phyloP scores from a whole-genome alignment of 2,888 invertebrate species.

The Pyralis farinalis region DNA sequence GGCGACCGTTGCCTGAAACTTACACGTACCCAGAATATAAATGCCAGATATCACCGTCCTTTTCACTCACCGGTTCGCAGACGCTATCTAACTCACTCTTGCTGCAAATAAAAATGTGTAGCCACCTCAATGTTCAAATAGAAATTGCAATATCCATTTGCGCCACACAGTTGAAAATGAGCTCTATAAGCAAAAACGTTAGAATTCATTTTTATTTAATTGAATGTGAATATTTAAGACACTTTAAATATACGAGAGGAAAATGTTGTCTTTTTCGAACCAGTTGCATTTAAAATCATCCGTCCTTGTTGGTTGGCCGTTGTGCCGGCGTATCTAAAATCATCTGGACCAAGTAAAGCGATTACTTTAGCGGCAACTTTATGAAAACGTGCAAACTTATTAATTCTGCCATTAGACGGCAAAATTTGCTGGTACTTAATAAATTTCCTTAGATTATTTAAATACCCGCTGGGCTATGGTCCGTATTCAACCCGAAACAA shows the following conservation, averaged over 20 bases:
- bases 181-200: conserved; percentile 30
- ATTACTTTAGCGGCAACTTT: conserved; percentile 63
- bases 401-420: conserved; percentile 49
- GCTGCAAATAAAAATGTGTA: conserved; percentile 77
- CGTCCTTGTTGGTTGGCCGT: conserved; percentile 64
- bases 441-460: conserved; percentile 24
- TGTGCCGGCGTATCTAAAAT: conserved; percentile 70
- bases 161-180: conserved; percentile 33
- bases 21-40: conserved; percentile 81
- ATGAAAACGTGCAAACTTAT: conserved; percentile 70
- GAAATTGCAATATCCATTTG: conserved; percentile 69
- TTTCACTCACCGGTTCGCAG: conserved; percentile 34
- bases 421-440: conserved; percentile 34
- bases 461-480: no score
- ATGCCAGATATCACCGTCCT: conserved; percentile 59
- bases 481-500: no score
- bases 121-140: conserved; percentile 70
- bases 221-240: conserved; percentile 33
- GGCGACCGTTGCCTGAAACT: conserved; percentile 81
- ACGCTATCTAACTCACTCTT: conserved; percentile 49
- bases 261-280: conserved; percentile 79
- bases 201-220: conserved; percentile 32
- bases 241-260: conserved; percentile 37
- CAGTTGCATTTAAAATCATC: conserved; percentile 76
- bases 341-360: conserved; percentile 74